These are phyloP conservation scores for Achroia grisella DNA, from an alignment of 1,140 invertebrate species.

Conservation along the genomic window DNA sequence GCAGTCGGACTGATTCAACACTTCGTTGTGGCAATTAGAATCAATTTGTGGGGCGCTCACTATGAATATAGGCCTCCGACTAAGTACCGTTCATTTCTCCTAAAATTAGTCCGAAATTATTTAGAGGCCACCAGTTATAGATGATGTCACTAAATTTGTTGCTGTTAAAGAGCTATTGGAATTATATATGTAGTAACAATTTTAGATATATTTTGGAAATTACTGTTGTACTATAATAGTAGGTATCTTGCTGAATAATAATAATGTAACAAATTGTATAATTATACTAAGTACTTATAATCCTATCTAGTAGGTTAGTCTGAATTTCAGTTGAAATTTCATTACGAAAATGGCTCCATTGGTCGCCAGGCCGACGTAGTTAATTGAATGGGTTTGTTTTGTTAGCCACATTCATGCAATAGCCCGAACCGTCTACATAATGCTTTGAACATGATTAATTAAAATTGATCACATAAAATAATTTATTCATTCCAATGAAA, in stretches of 20 bases:
- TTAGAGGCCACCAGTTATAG: slow-evolving; percentile 7
- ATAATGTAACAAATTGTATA: too few relatives aligned
- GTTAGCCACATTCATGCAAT: slow-evolving; percentile 37
- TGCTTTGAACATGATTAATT: slow-evolving; percentile 4
- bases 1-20: slow-evolving; percentile 62
- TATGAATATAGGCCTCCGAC: slow-evolving; percentile 45
- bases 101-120: slow-evolving; percentile 39
- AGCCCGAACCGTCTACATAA: slow-evolving; percentile 10
- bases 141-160: too few relatives aligned
- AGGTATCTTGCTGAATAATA: too few relatives aligned
- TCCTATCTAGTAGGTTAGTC: slow-evolving; percentile 4
- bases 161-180: too few relatives aligned
- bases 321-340: slow-evolving; percentile 42
- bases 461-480: slow-evolving; percentile 3
- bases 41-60: slow-evolving; percentile 54
- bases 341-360: slow-evolving; percentile 47
- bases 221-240: too few relatives aligned
- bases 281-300: too few relatives aligned
- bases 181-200: too few relatives aligned
- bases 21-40: slow-evolving; percentile 70
- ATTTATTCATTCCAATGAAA: background rate
- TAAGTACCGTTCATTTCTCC: slow-evolving; percentile 55
- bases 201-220: too few relatives aligned
- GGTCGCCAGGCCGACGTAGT: slow-evolving; percentile 31
- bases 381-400: slow-evolving; percentile 57